Conservation (phyloP, 92 coral and sea anemone genomes). For the Palythoa caribaeorum region DNA sequence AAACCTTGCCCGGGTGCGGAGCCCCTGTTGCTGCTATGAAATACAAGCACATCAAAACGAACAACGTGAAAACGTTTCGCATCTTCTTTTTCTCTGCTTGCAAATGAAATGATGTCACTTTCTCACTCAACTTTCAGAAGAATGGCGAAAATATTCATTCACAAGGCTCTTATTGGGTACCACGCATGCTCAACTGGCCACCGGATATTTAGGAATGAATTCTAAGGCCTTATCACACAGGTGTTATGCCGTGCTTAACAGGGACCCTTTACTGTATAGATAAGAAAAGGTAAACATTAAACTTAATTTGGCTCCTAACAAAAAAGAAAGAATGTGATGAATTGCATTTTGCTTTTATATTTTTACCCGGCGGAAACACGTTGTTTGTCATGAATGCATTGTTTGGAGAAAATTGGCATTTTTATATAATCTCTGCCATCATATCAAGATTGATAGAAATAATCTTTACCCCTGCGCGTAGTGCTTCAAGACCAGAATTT, state of each 20-base stretch:
- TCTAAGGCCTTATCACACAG: not conserved
- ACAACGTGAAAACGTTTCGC: not conserved
- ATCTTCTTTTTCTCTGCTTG: not conserved
- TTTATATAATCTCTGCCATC: no score
- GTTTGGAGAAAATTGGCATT: no score
- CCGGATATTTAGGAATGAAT: constrained; percentile 22
- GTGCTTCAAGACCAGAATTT: no score
- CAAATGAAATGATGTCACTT: not conserved
- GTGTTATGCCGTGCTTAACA: not conserved
- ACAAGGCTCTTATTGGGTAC: not conserved
- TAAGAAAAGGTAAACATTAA: not conserved
- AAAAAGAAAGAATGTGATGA: no score
- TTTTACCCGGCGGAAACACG: no score
- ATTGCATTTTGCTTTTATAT: no score
- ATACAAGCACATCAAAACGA: not conserved
- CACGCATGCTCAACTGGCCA: not conserved
- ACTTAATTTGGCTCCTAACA: no score
- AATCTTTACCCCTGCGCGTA: no score
- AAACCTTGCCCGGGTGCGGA: not conserved
- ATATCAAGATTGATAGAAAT: no score
- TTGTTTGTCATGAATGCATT: no score
- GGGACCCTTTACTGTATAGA: not conserved
- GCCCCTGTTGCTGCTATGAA: constrained; percentile 2
- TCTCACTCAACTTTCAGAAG: not conserved
- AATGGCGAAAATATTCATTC: not conserved